Base-by-base conservation (phyloP, 2,888 invertebrate species). In the Apantesis nais region DNA sequence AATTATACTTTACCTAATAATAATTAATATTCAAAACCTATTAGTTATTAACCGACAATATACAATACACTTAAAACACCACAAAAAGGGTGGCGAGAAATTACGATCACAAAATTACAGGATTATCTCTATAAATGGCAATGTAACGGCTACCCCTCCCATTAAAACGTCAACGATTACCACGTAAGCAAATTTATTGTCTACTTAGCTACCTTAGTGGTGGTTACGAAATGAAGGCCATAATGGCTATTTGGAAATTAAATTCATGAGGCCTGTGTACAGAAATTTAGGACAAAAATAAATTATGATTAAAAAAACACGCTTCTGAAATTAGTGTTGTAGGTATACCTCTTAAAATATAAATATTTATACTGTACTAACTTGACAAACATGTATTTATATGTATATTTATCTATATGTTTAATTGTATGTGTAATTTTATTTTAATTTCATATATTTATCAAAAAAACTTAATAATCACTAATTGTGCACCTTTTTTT, bases 71-170 rank as follows among this genome's bases (percentile, higher is more conserved):
- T 72, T 62, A 72, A 69, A 64, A 75, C 76, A 68, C 69, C 63
- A 66, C 82, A 66, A 80, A 83, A 78, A 73, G 74, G 76, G 68
- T 81, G 76, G 78, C 81, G 73, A 79, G 79, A 79, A 86, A 85
- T 84, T 82, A 85, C 83, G 73, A 67, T 67, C 74, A 73, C 78
- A 75, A 84, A 85, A 86, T 84, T 85, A 86, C 85, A 74, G 84
- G 85, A 87, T 90, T 87, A 89, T 84, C 82, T 79, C 74, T 78
- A 85, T 86, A 88, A 87, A 85, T 85, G 85, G 82, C 80, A 79
- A 78, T 76, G 78, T 85, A 85, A 88, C 82, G 85, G 82, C 81
- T 77, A 77, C 76, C 72, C 77, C 76, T 80, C 74, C 78, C 85
- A 86, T 89, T 89, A 89, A 84, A 84, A 80, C 72, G 88, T 85